Conservation (phyloP, 2,797 vertebrate species). For the Microtus californicus region DNA sequence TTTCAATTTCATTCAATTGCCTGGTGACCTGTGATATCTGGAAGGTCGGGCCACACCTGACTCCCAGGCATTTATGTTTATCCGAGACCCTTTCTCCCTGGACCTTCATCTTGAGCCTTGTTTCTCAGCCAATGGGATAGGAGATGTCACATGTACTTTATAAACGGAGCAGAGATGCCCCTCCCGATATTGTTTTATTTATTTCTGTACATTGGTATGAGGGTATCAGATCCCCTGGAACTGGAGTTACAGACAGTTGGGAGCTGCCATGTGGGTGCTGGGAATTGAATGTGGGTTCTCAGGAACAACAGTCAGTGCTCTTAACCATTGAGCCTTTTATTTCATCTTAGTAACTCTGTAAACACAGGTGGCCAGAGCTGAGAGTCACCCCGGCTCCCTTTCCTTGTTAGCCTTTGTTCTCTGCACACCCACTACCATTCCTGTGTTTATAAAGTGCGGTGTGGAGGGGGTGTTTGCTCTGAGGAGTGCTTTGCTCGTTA, state of each 20-base stretch:
- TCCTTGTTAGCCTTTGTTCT: not conserved
- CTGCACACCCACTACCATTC: not conserved
- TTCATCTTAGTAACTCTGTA: not conserved
- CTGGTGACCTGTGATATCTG: not conserved
- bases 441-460: not conserved
- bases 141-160: not conserved
- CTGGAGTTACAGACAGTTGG: no score
- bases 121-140: not conserved
- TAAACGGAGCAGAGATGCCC: no score
- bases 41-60: not conserved
- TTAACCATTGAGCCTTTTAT: not conserved
- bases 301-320: no score
- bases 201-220: no score
- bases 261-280: no score
- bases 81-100: not conserved
- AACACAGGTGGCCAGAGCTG: not conserved
- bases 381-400: not conserved
- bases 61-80: not conserved
- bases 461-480: constrained; percentile 48
- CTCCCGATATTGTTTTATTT: not conserved
- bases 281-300: no score
- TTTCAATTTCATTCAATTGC: no score
- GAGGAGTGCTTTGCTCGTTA: not conserved
- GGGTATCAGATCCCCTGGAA: no score
- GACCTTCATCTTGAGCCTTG: not conserved